Evolutionary conservation across 2,888 invertebrate genomes (phyloP).

Genomic region (Cosmorhoe ocellata): DNA sequence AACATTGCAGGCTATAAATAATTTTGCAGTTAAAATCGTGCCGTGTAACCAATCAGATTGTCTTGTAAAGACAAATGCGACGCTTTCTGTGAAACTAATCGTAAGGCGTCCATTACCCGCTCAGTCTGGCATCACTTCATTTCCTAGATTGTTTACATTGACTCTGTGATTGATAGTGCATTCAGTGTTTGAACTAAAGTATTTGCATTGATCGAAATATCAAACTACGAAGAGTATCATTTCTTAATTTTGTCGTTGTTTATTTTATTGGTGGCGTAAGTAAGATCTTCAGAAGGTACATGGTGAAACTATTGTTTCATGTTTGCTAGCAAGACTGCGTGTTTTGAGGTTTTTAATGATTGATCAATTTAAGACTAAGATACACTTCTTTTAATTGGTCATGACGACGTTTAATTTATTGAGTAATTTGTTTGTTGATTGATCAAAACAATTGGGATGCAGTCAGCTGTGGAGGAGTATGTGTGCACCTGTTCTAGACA

Average conservation of each 20-base stretch:
- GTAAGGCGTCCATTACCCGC: slow-evolving; percentile 28
- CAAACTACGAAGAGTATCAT: background rate
- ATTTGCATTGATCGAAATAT: background rate
- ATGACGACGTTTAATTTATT: slow-evolving; percentile 53
- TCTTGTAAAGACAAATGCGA: slow-evolving; percentile 62
- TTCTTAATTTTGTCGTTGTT: no score
- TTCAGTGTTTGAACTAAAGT: background rate
- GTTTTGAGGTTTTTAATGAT: slow-evolving; percentile 45
- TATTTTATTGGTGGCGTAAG: no score
- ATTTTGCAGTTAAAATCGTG: slow-evolving; percentile 41
- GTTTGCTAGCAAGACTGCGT: no score
- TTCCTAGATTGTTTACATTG: slow-evolving; percentile 9
- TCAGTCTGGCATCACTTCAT: slow-evolving; percentile 14
- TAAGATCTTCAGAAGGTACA: background rate
- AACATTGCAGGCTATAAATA: slow-evolving; percentile 49
- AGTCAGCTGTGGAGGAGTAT: slow-evolving; percentile 4
- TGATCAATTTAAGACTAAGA: slow-evolving; percentile 64
- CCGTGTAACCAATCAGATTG: slow-evolving; percentile 57
- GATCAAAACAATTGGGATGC: slow-evolving; percentile 28
- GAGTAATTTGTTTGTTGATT: slow-evolving; percentile 47
- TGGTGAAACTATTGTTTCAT: no score
- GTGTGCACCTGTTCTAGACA: no score
- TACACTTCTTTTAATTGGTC: slow-evolving; percentile 59
- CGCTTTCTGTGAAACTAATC: slow-evolving; percentile 67
- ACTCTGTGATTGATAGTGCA: background rate